Conservation (phyloP, 1,140 invertebrate genomes). For the Spodoptera litura region DNA sequence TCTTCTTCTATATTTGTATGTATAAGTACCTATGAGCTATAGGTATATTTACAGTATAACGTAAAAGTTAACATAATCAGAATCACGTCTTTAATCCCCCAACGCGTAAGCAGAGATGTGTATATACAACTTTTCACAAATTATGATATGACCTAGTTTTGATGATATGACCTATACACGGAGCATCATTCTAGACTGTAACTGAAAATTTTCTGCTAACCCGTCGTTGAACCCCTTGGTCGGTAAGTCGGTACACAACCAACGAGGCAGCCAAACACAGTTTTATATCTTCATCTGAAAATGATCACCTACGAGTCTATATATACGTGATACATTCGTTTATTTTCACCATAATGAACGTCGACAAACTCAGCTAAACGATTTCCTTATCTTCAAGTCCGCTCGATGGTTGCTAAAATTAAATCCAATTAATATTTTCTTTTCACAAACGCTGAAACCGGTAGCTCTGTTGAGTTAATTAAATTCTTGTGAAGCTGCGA, state of each 20-base stretch:
- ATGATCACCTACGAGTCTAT: not conserved
- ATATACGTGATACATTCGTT: conserved; percentile 1
- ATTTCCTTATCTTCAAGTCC: conserved; percentile 31
- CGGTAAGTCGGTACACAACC: too few species aligned
- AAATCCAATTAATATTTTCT: conserved; percentile 40
- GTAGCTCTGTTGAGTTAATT: conserved; percentile 27
- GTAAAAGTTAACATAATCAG: too few species aligned
- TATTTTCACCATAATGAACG: not conserved
- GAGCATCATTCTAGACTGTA: too few species aligned
- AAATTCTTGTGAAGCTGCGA: conserved; percentile 21
- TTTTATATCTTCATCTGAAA: not conserved
- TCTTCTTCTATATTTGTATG: not conserved
- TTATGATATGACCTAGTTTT: too few species aligned
- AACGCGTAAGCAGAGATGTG: too few species aligned
- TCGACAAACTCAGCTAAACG: conserved; percentile 15
- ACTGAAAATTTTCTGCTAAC: too few species aligned
- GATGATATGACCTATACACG: too few species aligned
- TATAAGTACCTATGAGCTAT: not conserved
- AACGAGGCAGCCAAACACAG: too few species aligned
- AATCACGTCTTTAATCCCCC: too few species aligned
- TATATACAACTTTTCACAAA: too few species aligned
- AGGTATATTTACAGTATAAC: too few species aligned
- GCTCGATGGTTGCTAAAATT: conserved; percentile 27
- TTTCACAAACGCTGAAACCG: conserved; percentile 37
- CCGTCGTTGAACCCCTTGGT: too few species aligned